Evolutionary conservation across 1,140 invertebrate genomes (phyloP), one percentile per base, ranked within the genome.

Genomic region (Tenebrio molitor): DNA sequence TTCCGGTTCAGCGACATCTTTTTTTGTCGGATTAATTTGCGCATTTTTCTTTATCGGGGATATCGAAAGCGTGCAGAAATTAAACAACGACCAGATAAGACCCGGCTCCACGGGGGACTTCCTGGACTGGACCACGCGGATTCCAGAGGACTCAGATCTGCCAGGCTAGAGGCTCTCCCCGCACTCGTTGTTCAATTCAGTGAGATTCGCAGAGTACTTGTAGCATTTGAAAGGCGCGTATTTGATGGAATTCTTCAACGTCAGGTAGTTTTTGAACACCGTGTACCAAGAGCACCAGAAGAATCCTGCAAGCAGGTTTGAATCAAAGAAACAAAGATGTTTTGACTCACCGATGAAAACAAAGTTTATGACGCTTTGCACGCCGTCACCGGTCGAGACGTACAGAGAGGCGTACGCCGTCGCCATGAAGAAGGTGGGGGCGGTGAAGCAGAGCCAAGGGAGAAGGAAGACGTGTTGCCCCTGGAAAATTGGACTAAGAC

Each of bases 21-120:
- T 53, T 58, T 58, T 58, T 10, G 10, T 29, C 50, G 50, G n/a
- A n/a, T n/a, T 58, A 58, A 58, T 58, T 58, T 58, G 50, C 19
- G 50, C 50, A 53, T 58, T 58, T 58, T 58, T 50, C 17, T 25
- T 21, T 29, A 25, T 39, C 36, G 36, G 36, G 4, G 8, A 29
- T 29, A 29, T 29, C 25, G 12, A n/a, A 12, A 39, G 12, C n/a
- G 36, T 39, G 36, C 36, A 39, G 36, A 12, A 12, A 8, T 39
- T 39, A 7, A 12, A 12, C 36, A 12, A 39, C 2, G 12, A 39
- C 12, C 36, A 3, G 25, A 29, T 29, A 29, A 29, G 8, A n/a
- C n/a, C n/a, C n/a, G n/a, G n/a, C n/a, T n/a, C n/a, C n/a, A n/a
- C 29, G 29, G 29, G 29, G 29, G 29, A 33, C 29, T 33, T 33